These are phyloP conservation scores for Heterocephalus glaber DNA, from an alignment of 2,113 vertebrate genomes.

Conservation along the genomic window DNA sequence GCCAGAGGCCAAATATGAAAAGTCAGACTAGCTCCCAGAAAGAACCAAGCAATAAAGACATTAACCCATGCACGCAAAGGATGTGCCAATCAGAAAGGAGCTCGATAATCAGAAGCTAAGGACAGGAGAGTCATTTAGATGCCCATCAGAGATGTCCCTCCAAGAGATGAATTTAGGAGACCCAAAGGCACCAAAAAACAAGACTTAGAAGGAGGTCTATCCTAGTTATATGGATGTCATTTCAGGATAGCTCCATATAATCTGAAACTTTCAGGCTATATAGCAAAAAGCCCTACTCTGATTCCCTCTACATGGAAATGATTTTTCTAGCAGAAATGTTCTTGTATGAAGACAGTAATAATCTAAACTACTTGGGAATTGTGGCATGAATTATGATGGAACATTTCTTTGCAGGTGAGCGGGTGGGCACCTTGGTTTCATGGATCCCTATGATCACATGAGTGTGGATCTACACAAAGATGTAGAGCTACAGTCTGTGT, in stretches of 20 bases:
- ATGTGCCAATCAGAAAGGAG: neutral
- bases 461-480: neutral
- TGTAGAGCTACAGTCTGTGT: neutral
- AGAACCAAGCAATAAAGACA: neutral
- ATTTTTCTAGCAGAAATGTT: neutral
- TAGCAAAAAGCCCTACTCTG: neutral
- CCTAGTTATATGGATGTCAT: neutral
- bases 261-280: neutral
- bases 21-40: neutral
- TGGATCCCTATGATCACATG: neutral
- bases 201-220: neutral
- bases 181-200: neutral
- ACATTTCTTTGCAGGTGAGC: neutral
- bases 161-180: neutral
- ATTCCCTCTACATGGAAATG: neutral
- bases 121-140: neutral
- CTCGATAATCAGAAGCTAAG: neutral
- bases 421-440: neutral
- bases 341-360: neutral
- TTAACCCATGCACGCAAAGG: neutral
- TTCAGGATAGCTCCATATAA: neutral
- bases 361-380: neutral
- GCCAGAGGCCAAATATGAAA: neutral
- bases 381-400: neutral
- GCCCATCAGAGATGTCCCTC: neutral